Percentiles rank a stretch among this genome's conserved stretches.
Evolutionary conservation across 2,113 vertebrate genomes (phyloP).

Genomic region (Amia ocellicauda): DNA sequence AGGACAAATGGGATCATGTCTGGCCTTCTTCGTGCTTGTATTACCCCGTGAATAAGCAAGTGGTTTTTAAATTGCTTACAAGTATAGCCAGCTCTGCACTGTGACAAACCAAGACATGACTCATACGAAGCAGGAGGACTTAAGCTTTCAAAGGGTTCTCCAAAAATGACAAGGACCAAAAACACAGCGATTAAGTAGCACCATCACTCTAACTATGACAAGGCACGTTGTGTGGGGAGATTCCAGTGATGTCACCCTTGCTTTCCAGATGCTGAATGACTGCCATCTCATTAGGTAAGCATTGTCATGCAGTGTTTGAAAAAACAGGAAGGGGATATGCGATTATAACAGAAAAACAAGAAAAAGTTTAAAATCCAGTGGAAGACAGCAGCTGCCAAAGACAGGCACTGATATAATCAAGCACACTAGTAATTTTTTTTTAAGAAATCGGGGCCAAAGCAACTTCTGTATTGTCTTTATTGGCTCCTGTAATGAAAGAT

Average conservation of each 20-base stretch:
- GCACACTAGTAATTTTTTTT: too few species aligned
- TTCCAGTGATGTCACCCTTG: conserved; percentile 29
- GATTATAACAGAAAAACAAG: conserved; percentile 33
- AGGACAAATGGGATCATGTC: conserved; percentile 55
- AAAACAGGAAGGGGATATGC: conserved; percentile 27
- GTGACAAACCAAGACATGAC: conserved; percentile 62
- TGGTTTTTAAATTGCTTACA: conserved; percentile 54
- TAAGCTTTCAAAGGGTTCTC: conserved; percentile 40
- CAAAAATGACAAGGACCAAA: not conserved
- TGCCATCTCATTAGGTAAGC: too few species aligned
- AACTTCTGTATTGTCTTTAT: too few species aligned
- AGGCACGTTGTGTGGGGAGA: conserved; percentile 33
- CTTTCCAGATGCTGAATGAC: conserved; percentile 26
- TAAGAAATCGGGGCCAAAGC: too few species aligned
- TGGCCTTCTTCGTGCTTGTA: conserved; percentile 59
- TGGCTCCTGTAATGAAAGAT: too few species aligned
- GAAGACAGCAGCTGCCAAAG: conserved; percentile 42
- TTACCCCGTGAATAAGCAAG: conserved; percentile 56
- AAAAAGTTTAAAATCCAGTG: conserved; percentile 46
- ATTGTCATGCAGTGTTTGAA: conserved; percentile 28
- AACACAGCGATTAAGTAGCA: not conserved
- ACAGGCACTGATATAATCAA: too few species aligned
- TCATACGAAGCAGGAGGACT: conserved; percentile 54
- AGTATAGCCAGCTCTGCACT: conserved; percentile 35
- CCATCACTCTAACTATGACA: conserved; percentile 20